A percentile compares a stretch with the other conserved stretches of the same genome.
These are phyloP conservation scores for Microtus richardsoni DNA, from an alignment of 2,113 vertebrate species.

Conservation along the genomic window DNA sequence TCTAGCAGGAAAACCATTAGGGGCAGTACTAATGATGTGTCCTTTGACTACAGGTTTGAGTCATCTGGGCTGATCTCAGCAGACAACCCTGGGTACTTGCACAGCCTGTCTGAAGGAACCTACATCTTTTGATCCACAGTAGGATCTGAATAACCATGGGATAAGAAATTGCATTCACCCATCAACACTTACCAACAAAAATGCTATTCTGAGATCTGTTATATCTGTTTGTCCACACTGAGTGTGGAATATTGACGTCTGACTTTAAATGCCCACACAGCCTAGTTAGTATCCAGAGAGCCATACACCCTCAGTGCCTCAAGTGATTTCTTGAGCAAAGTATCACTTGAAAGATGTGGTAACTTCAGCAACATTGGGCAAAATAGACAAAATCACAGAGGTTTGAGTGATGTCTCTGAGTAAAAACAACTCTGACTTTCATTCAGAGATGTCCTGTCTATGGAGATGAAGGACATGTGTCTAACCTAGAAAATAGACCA, in stretches of 20 bases:
- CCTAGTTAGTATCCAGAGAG: background rate
- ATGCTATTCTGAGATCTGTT: background rate
- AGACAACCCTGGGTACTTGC: background rate
- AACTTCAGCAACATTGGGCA: background rate
- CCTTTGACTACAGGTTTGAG: background rate
- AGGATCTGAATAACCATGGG: background rate
- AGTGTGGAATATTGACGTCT: background rate
- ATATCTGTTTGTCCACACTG: background rate
- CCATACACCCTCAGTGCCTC: background rate
- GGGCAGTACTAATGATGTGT: background rate
- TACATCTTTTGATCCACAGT: background rate
- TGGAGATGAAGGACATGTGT: too few species aligned
- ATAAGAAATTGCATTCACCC: background rate
- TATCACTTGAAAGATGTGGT: background rate
- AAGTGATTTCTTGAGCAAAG: background rate
- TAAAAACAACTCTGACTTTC: too few species aligned
- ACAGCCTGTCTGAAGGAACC: background rate
- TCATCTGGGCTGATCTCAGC: background rate
- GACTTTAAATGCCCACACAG: background rate
- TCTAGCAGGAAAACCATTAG: background rate
- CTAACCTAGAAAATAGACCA: too few species aligned
- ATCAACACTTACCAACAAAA: background rate
- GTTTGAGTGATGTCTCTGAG: too few species aligned
- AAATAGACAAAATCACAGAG: background rate
- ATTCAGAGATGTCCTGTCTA: too few species aligned